phyloP scores from a whole-genome alignment of 92 coral and sea anemone species.

The Metridium senile region DNA sequence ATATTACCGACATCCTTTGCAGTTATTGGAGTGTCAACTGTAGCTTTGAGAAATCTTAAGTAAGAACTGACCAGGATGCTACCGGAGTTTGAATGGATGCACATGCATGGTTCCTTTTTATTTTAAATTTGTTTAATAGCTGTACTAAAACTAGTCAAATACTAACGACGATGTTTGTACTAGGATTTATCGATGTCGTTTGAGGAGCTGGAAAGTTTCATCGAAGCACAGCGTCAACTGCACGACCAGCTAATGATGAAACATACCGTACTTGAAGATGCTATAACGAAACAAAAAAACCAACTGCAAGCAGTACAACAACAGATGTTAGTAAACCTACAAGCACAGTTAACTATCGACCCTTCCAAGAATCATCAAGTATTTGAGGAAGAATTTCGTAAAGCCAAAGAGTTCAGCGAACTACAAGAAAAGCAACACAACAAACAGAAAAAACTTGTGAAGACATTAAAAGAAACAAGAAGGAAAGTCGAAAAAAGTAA shows the following conservation, averaged over 20 bases:
- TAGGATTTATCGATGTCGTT: slow-evolving; percentile 63
- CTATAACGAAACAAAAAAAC: slow-evolving; percentile 71
- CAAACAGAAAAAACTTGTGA: slow-evolving; percentile 56
- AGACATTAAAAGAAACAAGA: slow-evolving; percentile 50
- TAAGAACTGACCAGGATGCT: no score
- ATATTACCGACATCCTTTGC: no score
- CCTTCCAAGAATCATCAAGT: slow-evolving; percentile 64
- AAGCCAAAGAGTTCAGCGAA: slow-evolving; percentile 59
- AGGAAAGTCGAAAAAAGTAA: slow-evolving; percentile 54
- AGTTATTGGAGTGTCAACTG: no score
- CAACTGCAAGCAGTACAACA: slow-evolving; percentile 84
- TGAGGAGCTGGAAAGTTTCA: slow-evolving; percentile 72
- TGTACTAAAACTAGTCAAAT: no score
- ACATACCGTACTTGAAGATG: slow-evolving; percentile 71
- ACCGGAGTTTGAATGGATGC: no score
- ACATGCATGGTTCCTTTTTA: no score
- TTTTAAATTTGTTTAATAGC: no score
- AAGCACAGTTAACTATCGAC: slow-evolving; percentile 81
- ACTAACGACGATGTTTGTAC: no score
- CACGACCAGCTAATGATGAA: slow-evolving; percentile 83
- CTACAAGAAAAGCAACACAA: slow-evolving; percentile 68
- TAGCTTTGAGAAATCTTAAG: no score
- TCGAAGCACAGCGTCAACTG: slow-evolving; percentile 83
- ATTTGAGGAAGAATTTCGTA: slow-evolving; percentile 62
- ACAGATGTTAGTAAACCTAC: slow-evolving; percentile 90